Evolutionary conservation across 37 sponge, comb jelly and placozoan genomes (phyloP), one percentile per base, ranked within the genome.

Genomic region (Trichoplax adhaerens): DNA sequence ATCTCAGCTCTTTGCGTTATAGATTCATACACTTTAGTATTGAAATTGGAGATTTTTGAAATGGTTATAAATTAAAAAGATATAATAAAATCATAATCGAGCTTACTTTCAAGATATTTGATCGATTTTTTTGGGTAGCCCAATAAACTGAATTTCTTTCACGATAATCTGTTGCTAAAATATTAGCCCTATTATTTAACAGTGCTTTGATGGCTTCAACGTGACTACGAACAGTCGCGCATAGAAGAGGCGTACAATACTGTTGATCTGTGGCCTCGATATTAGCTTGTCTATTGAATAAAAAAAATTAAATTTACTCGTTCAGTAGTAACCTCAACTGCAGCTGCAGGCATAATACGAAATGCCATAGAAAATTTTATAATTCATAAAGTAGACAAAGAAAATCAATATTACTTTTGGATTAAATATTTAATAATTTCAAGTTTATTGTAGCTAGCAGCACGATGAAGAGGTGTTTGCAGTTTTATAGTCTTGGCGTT

Each of bases 381-480:
- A 12, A 12, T 60, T 10, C 12, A 60, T 60, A 10, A 60, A 60
- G 10, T 10, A 60, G 62, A 60, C 12, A 52, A 55, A 68, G 53
- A 50, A 6, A 75, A 50, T 6, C 29, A 69, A 50, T 78, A 88
- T 75, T 76, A 88, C 88, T 81, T 67, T 29, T 68, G 51, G 8
- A 88, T n/a, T 1, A 95, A 84, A 65, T 82, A 91, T 49, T 68
- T 56, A 10, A 95, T 77, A 86, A 91, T 91, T 47, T 82, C 72
- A 58, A 58, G 71, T 12, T 83, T 77, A 68, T 85, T 82, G 57
- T 75, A 52, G 72, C 76, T 64, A 54, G 88, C 94, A 7, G 94
- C 94, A 64, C 78, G 76, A 65, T 92, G 94, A 3, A 92, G 79
- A 0, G 94, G 88, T 2, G 94, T 85, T 65, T 68, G 59, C n/a